phyloP scores from a whole-genome alignment of 2,888 invertebrate species.

The Chrysolina oricalcia region DNA sequence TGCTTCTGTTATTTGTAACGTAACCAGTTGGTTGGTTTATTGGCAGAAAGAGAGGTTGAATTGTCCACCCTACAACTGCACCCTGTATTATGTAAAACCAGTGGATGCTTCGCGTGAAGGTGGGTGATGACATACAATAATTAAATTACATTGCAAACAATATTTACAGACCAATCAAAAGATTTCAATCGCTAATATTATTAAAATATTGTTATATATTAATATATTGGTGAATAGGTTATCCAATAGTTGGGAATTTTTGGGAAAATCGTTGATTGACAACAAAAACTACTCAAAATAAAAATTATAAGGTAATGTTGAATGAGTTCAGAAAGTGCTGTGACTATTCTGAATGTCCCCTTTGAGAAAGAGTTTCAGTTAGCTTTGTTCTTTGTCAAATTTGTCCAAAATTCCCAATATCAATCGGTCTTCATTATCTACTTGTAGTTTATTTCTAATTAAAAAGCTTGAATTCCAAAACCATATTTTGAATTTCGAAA shows the following conservation, averaged over 20 bases:
- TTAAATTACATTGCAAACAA: slow-evolving; percentile 64
- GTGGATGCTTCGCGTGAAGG: slow-evolving; percentile 38
- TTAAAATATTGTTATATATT: slow-evolving; percentile 58
- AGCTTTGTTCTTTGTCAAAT: neutral
- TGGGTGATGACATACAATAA: slow-evolving; percentile 39
- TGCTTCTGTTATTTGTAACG: too few species aligned
- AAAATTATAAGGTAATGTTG: too few species aligned
- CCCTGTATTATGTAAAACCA: neutral
- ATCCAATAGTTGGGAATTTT: neutral
- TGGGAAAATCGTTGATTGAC: neutral
- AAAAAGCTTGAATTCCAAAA: slow-evolving; percentile 47
- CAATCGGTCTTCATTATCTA: neutral
- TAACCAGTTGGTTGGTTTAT: too few species aligned
- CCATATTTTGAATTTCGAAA: slow-evolving; percentile 39
- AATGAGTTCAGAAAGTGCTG: neutral
- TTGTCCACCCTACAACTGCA: neutral
- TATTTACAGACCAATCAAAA: slow-evolving; percentile 65
- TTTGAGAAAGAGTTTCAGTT: neutral
- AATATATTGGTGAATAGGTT: slow-evolving; percentile 57
- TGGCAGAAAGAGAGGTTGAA: neutral
- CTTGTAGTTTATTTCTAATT: slow-evolving; percentile 63
- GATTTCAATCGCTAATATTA: slow-evolving; percentile 54
- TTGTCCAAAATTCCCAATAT: slow-evolving; percentile 12
- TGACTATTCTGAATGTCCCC: neutral
- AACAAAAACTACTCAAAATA: too few species aligned